These are phyloP conservation scores for Acanthosepion pharaonis DNA, from an alignment of 2,888 invertebrate species.

Conservation along the genomic window DNA sequence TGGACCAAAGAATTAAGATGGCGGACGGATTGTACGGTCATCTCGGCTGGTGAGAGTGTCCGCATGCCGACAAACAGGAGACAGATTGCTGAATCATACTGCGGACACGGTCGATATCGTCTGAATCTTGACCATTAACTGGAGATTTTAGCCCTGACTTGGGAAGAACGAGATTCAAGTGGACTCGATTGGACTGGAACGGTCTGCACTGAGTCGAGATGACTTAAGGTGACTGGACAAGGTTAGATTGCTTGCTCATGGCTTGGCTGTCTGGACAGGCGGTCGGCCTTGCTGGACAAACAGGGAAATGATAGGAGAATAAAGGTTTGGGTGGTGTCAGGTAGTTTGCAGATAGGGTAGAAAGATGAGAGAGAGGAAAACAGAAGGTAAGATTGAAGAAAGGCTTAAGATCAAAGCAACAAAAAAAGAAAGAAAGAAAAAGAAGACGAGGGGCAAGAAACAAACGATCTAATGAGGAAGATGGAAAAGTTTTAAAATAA, in stretches of 20 bases:
- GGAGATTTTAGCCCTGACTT: conserved; percentile 33
- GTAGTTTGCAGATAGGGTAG: background rate
- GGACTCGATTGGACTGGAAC: background rate
- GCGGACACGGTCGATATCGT: background rate
- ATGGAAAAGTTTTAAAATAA: background rate
- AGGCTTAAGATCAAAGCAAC: too few relatives aligned
- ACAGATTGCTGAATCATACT: conserved; percentile 21
- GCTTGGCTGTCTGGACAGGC: background rate
- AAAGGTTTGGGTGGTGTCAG: background rate
- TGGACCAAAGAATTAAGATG: background rate
- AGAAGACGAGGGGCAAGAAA: background rate
- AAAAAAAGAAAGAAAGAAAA: background rate
- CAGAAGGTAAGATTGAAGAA: too few relatives aligned
- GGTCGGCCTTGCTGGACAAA: background rate
- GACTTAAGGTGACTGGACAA: conserved; percentile 33
- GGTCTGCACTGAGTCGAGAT: background rate
- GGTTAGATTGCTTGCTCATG: background rate
- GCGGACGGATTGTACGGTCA: conserved; percentile 21
- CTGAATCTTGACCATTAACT: conserved; percentile 33
- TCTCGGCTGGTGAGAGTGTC: conserved; percentile 16
- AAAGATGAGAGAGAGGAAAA: background rate
- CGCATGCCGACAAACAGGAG: conserved; percentile 1
- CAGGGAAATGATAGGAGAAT: background rate
- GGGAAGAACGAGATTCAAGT: background rate
- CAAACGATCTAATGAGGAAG: background rate